Evolutionary conservation across 2,113 vertebrate species (phyloP).

Genomic region (Myocastor coypus): DNA sequence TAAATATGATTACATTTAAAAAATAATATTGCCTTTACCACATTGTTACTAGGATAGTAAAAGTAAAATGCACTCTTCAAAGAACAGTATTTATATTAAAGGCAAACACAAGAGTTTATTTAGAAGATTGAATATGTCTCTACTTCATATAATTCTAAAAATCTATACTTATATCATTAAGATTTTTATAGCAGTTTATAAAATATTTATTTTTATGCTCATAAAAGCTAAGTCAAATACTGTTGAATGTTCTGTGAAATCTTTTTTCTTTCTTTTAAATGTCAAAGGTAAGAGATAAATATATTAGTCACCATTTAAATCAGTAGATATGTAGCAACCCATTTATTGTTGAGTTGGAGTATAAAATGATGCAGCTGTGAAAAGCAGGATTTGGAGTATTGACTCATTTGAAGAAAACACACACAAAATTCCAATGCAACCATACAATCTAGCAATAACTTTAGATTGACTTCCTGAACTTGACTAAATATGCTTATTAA

Average conservation of each 20-base stretch:
- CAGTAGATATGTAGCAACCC: no score
- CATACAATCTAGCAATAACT: neutral
- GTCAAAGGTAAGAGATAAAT: neutral
- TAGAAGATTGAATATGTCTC: neutral
- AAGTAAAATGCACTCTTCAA: no score
- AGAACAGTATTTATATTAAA: neutral
- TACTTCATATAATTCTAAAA: neutral
- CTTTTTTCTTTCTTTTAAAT: neutral
- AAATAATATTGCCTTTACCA: neutral
- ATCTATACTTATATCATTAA: neutral
- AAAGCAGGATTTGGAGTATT: neutral
- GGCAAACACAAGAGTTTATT: neutral
- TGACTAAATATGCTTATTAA: slow-evolving; percentile 28
- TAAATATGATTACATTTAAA: neutral
- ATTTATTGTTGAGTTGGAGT: neutral
- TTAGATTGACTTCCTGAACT: neutral
- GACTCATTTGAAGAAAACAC: neutral
- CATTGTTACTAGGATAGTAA: neutral
- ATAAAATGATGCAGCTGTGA: neutral
- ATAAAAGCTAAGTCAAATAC: neutral
- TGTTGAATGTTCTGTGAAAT: neutral
- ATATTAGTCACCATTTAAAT: neutral
- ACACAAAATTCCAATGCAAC: neutral
- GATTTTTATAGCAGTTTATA: neutral
- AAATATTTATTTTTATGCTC: neutral